phyloP scores from a whole-genome alignment of 2,888 invertebrate genomes.

The Rhagium mordax region DNA sequence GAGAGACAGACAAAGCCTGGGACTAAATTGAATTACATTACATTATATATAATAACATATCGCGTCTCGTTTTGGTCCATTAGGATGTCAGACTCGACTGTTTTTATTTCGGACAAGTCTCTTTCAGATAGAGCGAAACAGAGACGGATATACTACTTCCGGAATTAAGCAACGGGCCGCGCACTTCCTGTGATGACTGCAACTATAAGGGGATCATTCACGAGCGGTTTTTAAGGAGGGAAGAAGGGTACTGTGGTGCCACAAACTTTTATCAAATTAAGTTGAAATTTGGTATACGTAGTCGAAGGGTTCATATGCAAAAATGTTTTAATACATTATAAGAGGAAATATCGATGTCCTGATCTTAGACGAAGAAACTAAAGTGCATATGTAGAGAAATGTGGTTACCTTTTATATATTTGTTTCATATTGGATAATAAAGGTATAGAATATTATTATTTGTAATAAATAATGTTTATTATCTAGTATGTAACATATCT shows the following conservation, averaged over 20 bases:
- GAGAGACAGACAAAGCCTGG: neutral
- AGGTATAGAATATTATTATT: no score
- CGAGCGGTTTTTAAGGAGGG: conserved; percentile 14
- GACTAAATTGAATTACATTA: conserved; percentile 45
- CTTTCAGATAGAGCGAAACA: conserved; percentile 42
- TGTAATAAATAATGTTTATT: no score
- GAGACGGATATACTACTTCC: conserved; percentile 60
- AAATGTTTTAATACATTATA: neutral
- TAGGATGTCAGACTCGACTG: conserved; percentile 42
- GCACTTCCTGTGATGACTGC: conserved; percentile 65
- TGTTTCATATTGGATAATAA: no score
- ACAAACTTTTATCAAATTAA: neutral
- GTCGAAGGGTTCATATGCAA: neutral
- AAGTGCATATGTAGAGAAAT: no score
- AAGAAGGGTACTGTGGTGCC: neutral
- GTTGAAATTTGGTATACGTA: neutral
- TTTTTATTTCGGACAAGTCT: conserved; percentile 44
- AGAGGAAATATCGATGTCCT: no score
- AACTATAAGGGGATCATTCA: conserved; percentile 51
- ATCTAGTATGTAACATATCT: no score
- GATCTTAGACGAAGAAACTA: no score
- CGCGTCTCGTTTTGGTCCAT: conserved; percentile 50
- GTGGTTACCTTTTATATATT: no score
- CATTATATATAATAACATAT: conserved; percentile 53
- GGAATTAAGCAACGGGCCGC: conserved; percentile 61